Conservation (phyloP, 92 coral and sea anemone genomes). For the Siderastrea siderea region DNA sequence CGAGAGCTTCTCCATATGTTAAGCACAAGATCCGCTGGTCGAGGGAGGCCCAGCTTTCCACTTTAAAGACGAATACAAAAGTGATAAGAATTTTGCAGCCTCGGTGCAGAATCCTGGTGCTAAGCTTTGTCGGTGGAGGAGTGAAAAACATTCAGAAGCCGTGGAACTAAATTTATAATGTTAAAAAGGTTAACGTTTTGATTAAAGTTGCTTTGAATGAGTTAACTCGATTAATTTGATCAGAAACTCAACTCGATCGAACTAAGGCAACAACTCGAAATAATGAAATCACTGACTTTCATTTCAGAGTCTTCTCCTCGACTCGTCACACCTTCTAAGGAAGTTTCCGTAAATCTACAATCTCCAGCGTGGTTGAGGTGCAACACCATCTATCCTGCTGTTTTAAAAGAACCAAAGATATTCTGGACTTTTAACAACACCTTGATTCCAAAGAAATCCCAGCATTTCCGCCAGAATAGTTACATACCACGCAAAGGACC, state of each 20-base stretch:
- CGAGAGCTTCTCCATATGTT: too few species aligned
- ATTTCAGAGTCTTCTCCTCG: slow-evolving; percentile 3
- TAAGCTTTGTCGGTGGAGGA: too few species aligned
- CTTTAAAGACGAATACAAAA: too few species aligned
- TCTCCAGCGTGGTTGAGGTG: not conserved
- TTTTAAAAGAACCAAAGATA: not conserved
- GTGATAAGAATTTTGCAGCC: not conserved
- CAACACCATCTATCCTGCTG: not conserved
- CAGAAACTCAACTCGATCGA: too few species aligned
- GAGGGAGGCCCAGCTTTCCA: too few species aligned
- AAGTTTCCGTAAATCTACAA: not conserved
- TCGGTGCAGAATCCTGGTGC: not conserved
- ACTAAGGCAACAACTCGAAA: not conserved
- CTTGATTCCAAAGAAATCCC: not conserved
- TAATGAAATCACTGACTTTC: not conserved
- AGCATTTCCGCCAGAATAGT: not conserved
- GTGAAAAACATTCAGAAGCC: too few species aligned
- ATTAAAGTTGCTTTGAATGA: too few species aligned
- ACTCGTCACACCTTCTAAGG: not conserved
- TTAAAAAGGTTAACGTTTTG: too few species aligned
- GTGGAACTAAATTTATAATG: too few species aligned
- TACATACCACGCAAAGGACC: not conserved
- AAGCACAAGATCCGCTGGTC: too few species aligned
- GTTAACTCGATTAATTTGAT: too few species aligned
- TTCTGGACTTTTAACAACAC: slow-evolving; percentile 21